Evolutionary conservation across 2,797 vertebrate genomes (phyloP).

Genomic region (Tenualosa thibaudeaui): DNA sequence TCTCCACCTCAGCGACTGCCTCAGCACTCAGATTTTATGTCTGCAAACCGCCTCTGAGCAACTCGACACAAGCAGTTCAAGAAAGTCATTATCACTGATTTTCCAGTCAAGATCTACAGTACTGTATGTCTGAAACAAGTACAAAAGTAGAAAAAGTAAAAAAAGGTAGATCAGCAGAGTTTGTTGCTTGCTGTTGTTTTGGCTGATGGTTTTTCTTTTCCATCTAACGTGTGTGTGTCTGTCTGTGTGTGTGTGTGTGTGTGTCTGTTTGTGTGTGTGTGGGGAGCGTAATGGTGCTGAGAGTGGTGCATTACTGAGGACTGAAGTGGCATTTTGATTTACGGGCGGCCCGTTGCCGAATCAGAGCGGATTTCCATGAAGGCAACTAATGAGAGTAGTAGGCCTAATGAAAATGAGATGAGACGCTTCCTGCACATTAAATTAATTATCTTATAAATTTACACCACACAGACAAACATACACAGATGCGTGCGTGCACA

Average conservation of each 20-base stretch:
- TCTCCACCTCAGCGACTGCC: not conserved
- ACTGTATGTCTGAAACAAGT: no score
- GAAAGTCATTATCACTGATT: not conserved
- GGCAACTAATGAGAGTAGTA: slow-evolving; percentile 66
- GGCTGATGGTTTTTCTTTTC: not conserved
- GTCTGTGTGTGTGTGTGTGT: no score
- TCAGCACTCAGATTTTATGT: not conserved
- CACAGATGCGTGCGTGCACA: not conserved
- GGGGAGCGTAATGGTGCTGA: not conserved
- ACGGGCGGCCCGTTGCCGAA: not conserved
- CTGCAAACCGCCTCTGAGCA: not conserved
- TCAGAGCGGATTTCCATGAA: slow-evolving; percentile 59
- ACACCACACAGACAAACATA: slow-evolving; percentile 33
- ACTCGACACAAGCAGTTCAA: not conserved
- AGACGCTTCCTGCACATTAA: slow-evolving; percentile 71
- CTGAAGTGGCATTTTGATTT: not conserved
- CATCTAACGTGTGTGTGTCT: not conserved
- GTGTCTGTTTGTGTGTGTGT: no score
- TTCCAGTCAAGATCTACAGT: not conserved
- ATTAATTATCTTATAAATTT: slow-evolving; percentile 72
- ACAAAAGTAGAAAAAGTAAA: not conserved
- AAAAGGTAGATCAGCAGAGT: not conserved
- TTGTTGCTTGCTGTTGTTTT: not conserved
- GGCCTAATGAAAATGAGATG: slow-evolving; percentile 73
- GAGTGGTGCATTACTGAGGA: not conserved